Conservation (phyloP, 2,113 vertebrate species). For the Eurypyga helias region DNA sequence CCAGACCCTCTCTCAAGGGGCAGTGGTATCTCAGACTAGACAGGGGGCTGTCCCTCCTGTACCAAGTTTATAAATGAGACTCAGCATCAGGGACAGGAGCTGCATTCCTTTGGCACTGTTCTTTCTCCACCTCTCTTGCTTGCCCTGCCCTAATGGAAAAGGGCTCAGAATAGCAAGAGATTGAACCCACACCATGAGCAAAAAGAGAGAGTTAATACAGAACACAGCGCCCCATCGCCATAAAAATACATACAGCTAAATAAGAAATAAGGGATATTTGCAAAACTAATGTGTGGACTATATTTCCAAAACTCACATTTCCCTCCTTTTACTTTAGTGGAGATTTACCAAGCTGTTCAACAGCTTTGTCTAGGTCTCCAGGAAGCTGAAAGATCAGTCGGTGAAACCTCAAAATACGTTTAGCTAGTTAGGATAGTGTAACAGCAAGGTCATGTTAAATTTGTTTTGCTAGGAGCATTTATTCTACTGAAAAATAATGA, state of each 20-base stretch:
- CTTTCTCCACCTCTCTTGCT: neutral
- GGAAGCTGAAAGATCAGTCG: neutral
- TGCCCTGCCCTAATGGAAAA: neutral
- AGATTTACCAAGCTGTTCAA: neutral
- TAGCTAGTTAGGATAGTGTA: neutral
- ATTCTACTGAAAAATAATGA: slow-evolving; percentile 24
- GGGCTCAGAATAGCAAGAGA: neutral
- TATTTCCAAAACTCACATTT: neutral
- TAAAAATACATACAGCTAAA: neutral
- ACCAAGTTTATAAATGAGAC: neutral
- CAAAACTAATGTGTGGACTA: rapidly evolving
- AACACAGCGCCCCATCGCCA: neutral
- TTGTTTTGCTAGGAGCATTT: slow-evolving; percentile 11
- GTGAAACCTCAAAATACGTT: neutral
- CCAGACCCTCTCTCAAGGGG: neutral
- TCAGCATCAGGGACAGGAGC: neutral
- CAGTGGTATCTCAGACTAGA: neutral
- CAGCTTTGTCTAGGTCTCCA: neutral
- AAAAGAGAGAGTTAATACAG: neutral
- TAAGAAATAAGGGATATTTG: neutral
- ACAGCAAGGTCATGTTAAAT: slow-evolving; percentile 32
- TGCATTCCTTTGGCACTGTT: neutral
- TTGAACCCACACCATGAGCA: neutral
- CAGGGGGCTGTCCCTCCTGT: neutral
- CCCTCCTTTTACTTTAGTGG: neutral